These are phyloP conservation scores for Bergia sp. DNA, from an alignment of 92 coral and sea anemone genomes.

Conservation along the genomic window DNA sequence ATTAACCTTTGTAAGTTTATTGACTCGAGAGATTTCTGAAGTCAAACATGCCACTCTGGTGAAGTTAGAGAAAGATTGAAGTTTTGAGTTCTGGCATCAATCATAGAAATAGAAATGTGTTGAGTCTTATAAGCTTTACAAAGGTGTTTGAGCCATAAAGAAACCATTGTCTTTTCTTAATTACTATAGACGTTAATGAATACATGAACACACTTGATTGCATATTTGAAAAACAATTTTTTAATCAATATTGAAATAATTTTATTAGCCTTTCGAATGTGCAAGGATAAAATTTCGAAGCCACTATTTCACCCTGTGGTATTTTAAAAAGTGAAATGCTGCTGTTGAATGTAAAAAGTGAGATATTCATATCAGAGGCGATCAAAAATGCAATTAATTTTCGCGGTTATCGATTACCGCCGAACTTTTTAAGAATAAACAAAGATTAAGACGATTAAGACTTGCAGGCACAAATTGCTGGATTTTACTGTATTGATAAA, in stretches of 20 bases:
- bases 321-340: neutral
- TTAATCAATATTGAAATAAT: too few species aligned
- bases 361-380: neutral
- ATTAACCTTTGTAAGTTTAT: neutral
- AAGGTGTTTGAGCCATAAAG: neutral
- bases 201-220: neutral
- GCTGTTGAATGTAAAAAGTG: neutral
- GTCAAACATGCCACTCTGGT: slow-evolving; percentile 5
- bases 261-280: neutral
- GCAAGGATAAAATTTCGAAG: neutral
- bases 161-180: neutral
- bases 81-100: neutral
- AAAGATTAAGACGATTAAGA: neutral
- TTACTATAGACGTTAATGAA: slow-evolving; percentile 7
- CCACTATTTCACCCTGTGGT: neutral
- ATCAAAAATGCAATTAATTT: slow-evolving; percentile 4
- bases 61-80: neutral
- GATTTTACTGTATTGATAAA: neutral
- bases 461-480: neutral
- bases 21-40: slow-evolving; percentile 7
- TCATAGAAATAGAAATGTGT: neutral
- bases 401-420: neutral
- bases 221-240: neutral
- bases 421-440: neutral
- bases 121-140: neutral